phyloP scores from a whole-genome alignment of 2,797 vertebrate genomes.

The Falco cherrug region DNA sequence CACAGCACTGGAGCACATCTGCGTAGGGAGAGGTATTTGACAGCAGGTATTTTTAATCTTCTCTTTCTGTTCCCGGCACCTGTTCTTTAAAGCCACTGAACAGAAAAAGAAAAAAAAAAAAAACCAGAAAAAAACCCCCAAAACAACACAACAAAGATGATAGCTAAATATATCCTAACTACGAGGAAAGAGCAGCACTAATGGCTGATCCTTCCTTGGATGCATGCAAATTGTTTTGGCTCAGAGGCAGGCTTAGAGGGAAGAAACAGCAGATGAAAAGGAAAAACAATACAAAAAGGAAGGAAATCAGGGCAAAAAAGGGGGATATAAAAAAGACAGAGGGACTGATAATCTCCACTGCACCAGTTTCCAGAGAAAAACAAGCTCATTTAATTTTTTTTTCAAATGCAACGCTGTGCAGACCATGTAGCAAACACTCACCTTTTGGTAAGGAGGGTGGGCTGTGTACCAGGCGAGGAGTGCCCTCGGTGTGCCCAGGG shows the following conservation, averaged over 20 bases:
- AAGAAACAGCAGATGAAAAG: constrained; percentile 16
- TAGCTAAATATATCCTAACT: constrained; percentile 57
- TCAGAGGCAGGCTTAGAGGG: neutral
- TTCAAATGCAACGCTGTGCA: neutral
- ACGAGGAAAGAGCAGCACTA: constrained; percentile 27
- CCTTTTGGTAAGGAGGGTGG: neutral
- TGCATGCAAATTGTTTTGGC: constrained; percentile 49
- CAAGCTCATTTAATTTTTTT: neutral
- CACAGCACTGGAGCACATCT: neutral
- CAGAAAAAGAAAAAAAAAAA: neutral
- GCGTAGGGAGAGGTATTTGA: constrained; percentile 15
- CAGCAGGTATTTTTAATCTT: constrained; percentile 47
- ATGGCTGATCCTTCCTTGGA: constrained; percentile 46
- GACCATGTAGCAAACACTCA: neutral
- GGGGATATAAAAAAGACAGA: neutral
- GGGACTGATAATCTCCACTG: neutral
- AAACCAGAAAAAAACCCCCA: too few relatives aligned
- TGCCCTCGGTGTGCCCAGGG: rapidly evolving
- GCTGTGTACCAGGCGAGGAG: neutral
- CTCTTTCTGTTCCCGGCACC: constrained; percentile 2
- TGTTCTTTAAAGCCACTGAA: constrained; percentile 46
- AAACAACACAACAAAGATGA: neutral
- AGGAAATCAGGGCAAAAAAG: neutral
- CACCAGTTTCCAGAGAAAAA: neutral
- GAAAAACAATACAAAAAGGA: neutral